Conservation (phyloP, 2,113 vertebrate genomes). For the Strix uralensis region DNA sequence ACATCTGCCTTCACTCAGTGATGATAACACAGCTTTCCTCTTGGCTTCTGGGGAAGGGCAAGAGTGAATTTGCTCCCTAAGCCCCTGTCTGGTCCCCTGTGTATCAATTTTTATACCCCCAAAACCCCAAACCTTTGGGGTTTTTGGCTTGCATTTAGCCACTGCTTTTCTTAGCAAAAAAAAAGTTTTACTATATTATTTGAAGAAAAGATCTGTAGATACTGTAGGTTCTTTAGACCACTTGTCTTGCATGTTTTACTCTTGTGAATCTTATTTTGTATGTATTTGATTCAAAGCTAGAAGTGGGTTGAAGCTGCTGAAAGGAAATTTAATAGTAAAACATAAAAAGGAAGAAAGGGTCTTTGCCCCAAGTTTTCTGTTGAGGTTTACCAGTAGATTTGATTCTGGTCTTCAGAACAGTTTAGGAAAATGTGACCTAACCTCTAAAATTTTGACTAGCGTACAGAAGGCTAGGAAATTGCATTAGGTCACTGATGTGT, state of each 20-base stretch:
- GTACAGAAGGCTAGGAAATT: background rate
- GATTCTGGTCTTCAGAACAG: background rate
- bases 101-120: background rate
- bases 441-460: background rate
- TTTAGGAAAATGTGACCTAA: background rate
- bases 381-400: background rate
- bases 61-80: background rate
- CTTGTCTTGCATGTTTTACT: background rate
- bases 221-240: background rate
- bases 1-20: background rate
- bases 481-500: background rate
- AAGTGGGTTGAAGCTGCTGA: background rate
- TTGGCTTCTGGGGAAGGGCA: background rate
- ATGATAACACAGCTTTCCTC: background rate
- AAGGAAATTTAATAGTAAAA: background rate
- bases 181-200: background rate
- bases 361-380: background rate
- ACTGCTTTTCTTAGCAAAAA: background rate
- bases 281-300: background rate
- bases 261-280: background rate
- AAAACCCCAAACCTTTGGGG: fast-evolving
- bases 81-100: background rate
- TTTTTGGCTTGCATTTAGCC: background rate
- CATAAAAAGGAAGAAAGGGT: background rate
- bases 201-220: background rate